Evolutionary conservation across 1,140 invertebrate genomes (phyloP).

Genomic region (Ephestia elutella): DNA sequence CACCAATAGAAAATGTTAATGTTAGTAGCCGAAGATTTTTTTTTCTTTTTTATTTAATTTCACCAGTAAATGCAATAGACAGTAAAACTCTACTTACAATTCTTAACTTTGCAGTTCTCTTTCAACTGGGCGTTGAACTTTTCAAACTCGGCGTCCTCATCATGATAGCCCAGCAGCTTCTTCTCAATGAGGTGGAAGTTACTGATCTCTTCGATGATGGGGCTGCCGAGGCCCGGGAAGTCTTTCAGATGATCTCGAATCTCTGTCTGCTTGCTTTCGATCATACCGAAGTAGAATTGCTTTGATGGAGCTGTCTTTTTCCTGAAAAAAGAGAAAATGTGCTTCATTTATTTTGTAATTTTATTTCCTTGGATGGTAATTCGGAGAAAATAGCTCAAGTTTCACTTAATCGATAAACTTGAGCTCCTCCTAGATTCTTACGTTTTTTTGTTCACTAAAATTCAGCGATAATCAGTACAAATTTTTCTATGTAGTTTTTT

Average conservation of each 20-base stretch:
- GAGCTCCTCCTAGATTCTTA: too few species aligned
- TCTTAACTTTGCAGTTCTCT: conserved; percentile 52
- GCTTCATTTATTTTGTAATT: neutral
- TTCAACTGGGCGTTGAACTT: conserved; percentile 60
- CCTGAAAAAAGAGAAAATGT: conserved; percentile 28
- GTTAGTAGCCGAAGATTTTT: too few species aligned
- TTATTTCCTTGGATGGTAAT: too few species aligned
- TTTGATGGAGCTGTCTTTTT: conserved; percentile 73
- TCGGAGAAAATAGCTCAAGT: too few species aligned
- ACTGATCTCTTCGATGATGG: conserved; percentile 59
- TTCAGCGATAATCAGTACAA: too few species aligned
- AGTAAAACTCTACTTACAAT: conserved; percentile 38
- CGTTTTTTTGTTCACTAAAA: too few species aligned
- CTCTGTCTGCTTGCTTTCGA: conserved; percentile 63
- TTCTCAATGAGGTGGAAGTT: conserved; percentile 64
- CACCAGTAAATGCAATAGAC: too few species aligned
- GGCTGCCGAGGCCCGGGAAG: conserved; percentile 57
- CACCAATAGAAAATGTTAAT: too few species aligned
- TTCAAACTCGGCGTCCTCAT: conserved; percentile 55
- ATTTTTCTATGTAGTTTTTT: too few species aligned
- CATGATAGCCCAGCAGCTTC: conserved; percentile 58
- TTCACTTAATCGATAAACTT: too few species aligned
- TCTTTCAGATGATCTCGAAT: conserved; percentile 65
- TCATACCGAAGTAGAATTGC: conserved; percentile 87
- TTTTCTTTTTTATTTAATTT: too few species aligned